A percentile compares a stretch with the other conserved stretches of the same genome.
Conservation (phyloP, 1,140 invertebrate genomes). For the Phymorhynchus buccinoides region DNA sequence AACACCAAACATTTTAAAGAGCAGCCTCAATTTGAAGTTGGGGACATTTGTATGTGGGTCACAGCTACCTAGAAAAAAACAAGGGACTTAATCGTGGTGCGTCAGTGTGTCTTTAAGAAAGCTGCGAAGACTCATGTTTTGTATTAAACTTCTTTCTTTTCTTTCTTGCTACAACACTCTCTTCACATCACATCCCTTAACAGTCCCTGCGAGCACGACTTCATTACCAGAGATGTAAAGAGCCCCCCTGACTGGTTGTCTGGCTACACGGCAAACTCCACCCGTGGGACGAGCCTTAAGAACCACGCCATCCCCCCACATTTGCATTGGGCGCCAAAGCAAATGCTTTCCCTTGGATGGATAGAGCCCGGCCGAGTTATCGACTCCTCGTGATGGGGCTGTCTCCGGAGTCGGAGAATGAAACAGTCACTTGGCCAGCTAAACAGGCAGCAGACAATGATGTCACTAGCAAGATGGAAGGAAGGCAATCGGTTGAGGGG, state of each 20-base stretch:
- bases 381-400: constrained; percentile 8
- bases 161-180: background rate
- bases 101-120: background rate
- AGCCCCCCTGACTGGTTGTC: background rate
- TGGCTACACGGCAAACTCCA: background rate
- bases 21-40: too few relatives aligned
- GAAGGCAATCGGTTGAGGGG: background rate
- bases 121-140: background rate
- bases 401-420: background rate
- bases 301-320: background rate
- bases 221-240: constrained; percentile 9
- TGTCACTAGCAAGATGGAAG: background rate
- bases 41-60: too few relatives aligned
- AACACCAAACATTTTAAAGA: too few relatives aligned
- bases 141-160: background rate
- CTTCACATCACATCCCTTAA: background rate
- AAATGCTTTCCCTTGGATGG: constrained; percentile 24
- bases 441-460: constrained; percentile 31
- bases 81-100: too few relatives aligned
- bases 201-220: background rate
- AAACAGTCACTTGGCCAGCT: constrained; percentile 37
- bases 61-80: too few relatives aligned
- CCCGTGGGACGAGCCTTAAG: background rate
- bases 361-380: constrained; percentile 25
- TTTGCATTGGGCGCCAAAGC: constrained; percentile 24